Conservation (phyloP, 2,888 invertebrate genomes). For the Drosophila buzzatii region DNA sequence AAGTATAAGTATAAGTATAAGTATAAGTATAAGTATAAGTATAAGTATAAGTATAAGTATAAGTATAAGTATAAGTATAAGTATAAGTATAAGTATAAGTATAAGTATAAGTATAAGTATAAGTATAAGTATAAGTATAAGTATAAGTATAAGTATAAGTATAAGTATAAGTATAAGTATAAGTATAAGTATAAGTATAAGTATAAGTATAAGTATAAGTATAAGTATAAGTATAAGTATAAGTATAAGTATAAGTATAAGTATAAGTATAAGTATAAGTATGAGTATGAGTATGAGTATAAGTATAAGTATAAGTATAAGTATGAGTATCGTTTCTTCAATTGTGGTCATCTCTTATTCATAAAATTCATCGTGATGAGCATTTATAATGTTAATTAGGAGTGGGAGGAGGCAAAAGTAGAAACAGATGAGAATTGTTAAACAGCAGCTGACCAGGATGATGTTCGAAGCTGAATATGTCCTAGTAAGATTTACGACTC, state of each 20-base stretch:
- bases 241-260: no score
- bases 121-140: no score
- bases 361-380: neutral
- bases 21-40: constrained; percentile 3
- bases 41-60: constrained; percentile 3
- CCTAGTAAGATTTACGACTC: constrained; percentile 58
- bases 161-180: no score
- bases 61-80: neutral
- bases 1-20: neutral
- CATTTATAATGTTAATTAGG: constrained; percentile 8
- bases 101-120: no score
- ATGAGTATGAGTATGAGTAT: no score
- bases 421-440: constrained; percentile 22
- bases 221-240: no score
- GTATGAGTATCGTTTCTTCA: no score
- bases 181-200: no score
- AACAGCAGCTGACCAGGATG: constrained; percentile 32
- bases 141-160: no score
- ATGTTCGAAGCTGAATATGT: constrained; percentile 33
- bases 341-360: neutral
- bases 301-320: no score
- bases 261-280: no score
- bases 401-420: neutral
- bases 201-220: no score
- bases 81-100: neutral